Evolutionary conservation across 2,113 vertebrate genomes (phyloP), one percentile per base, ranked within the genome.

Genomic region (Hippolais icterina): DNA sequence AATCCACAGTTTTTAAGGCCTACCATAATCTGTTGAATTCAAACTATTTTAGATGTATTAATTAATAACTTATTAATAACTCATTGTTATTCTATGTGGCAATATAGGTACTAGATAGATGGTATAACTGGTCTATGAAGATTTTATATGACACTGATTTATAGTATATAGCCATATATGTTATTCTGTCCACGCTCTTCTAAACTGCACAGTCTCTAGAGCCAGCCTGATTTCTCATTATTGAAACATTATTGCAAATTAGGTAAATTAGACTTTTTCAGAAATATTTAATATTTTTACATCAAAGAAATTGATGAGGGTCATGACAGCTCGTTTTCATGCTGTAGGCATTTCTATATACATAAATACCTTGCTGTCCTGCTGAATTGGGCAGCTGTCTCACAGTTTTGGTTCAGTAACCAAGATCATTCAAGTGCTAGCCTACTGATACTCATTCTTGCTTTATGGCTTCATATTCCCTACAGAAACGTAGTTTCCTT

Each of bases 401-500:
- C 76, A 59, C 28, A 52, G 72, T 82, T 94, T 82, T 65, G 33
- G 23, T 90, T 93, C 90, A 93, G 46, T 69, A 80, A 60, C 31
- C 2, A 1, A 70, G 46, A 83, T 88, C 78, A 91, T 92, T 92
- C 71, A 74, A 70, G 35, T 66, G 47, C 59, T 86, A 88, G 27
- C 79, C 56, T 33, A 4, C 66, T 83, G 76, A 83, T 81, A 72
- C 11, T 88, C 49, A 12, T 93, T 66, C 54, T 91, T 80, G 33
- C 56, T 89, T 66, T 83, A n/a, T 50, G 64, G 17, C 49, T 86
- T 92, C 60, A 21, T 24, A 15, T 75, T 92, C 71, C 35, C 49
- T 49, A 81, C 42, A 83, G 68, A 92, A 92, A 59, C 44, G 25
- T 71, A 60, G 76, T 93, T 96, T 88, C 78, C 71, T 88, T 70